Base-by-base conservation (phyloP, 53 echinoderm and acorn worm species). In the Temnopleurus reevesii region DNA sequence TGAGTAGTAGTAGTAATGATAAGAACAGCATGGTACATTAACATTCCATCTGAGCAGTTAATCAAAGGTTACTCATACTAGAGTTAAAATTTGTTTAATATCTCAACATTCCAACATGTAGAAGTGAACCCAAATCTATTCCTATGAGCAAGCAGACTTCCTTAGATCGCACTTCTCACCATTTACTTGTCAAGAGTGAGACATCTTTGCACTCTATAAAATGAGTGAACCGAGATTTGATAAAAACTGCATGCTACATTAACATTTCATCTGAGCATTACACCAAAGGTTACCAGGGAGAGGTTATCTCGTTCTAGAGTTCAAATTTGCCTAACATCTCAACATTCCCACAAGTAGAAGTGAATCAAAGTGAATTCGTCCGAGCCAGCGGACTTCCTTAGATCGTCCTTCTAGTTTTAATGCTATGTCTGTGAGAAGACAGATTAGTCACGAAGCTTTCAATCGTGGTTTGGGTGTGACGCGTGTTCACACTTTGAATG, bases 291-390 rank as follows among this genome's bases (percentile, higher is more conserved):
- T 49, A 51, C 79, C 46, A 8, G 30, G 79, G 27, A 28, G 46
- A 79, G 79, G 79, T 49, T 79, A 49, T 29, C 15, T 9, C 41
- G 38, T 13, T 71, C 43, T 21, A 41, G 41, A 71, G 71, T 41
- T 71, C 71, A 71, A 71, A 71, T 71, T 36, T 36, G 41, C 71
- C 41, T 17, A 79, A 79, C 4, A 29, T 47, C 49, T 71, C 13
- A 71, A 79, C 79, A 79, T 79, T 79, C 79, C 79, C 2, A 13
- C 79, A 79, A 46, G 79, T 79, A 46, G 36, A 43, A 43, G 71
- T 21, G n/a, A 21, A 41, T 36, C 19, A 15, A n/a, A 71, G 23
- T 71, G 2, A 5, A 71, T 71, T 71, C 43, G n/a, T 38, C 36
- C 1, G 38, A 41, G 12, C 71, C 19, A 36, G 41, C 23, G 5